phyloP scores from a whole-genome alignment of 2,888 invertebrate species.

The Philopedon plagiatum region DNA sequence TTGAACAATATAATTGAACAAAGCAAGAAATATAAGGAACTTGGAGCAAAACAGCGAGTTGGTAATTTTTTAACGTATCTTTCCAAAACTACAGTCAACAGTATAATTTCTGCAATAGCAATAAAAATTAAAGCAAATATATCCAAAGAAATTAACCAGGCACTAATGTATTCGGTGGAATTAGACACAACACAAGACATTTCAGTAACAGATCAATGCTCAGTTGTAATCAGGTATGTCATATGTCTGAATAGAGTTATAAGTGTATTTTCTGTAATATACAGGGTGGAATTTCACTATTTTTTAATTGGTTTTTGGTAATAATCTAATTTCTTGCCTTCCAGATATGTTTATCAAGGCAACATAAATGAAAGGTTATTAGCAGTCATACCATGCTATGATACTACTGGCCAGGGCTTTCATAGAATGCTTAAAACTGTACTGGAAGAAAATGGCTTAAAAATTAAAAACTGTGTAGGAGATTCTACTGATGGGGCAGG shows the following conservation, averaged over 20 bases:
- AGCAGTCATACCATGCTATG: constrained; percentile 21
- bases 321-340: no score
- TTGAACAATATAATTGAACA: no score
- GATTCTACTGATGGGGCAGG: background rate
- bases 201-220: constrained; percentile 29
- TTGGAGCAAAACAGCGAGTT: no score
- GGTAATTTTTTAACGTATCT: no score
- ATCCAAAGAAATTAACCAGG: constrained; percentile 33
- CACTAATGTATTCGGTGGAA: constrained; percentile 39
- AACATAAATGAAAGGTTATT: constrained; percentile 25
- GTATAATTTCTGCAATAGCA: constrained; percentile 8
- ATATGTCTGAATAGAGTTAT: background rate
- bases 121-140: constrained; percentile 26
- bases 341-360: constrained; percentile 17
- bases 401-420: constrained; percentile 26
- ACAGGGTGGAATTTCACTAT: background rate
- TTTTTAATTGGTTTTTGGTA: background rate
- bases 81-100: no score
- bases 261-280: background rate
- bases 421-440: background rate
- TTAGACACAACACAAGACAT: constrained; percentile 45
- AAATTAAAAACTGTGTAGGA: background rate
- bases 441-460: background rate
- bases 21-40: no score
- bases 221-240: constrained; percentile 37